phyloP scores from a whole-genome alignment of 2,797 vertebrate genomes.

The Sebastes taczanowskii region DNA sequence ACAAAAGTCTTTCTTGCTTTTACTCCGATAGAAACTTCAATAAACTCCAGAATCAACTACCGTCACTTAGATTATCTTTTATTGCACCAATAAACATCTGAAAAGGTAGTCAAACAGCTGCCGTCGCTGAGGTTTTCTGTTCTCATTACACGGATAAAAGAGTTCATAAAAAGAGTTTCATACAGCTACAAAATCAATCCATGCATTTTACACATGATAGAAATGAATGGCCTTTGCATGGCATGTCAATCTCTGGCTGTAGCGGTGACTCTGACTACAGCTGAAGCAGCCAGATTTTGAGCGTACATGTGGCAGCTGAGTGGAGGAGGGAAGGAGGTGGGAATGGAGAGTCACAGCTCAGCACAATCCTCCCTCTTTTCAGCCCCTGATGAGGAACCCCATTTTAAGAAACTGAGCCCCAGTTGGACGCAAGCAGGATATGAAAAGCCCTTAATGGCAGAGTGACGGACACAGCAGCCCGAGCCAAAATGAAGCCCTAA shows the following conservation, averaged over 20 bases:
- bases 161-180: conserved; percentile 7
- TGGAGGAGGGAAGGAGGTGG: conserved; percentile 54
- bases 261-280: conserved; percentile 28
- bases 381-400: conserved; percentile 97
- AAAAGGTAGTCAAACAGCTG: conserved; percentile 12
- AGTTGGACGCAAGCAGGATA: conserved; percentile 84
- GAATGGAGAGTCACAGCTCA: conserved; percentile 91
- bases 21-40: conserved; percentile 5
- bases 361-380: conserved; percentile 97
- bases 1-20: conserved; percentile 28
- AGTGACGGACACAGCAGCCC: conserved; percentile 69
- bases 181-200: neutral
- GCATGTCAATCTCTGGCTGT: conserved; percentile 55
- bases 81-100: conserved; percentile 42
- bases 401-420: conserved; percentile 98
- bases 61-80: conserved; percentile 28
- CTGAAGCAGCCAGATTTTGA: conserved; percentile 39
- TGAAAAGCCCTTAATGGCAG: conserved; percentile 74
- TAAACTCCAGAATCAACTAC: conserved; percentile 26
- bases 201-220: conserved; percentile 19
- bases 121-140: neutral
- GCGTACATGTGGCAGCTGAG: conserved; percentile 49
- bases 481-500: conserved; percentile 67
- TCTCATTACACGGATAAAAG: neutral
- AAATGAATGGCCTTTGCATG: conserved; percentile 52